phyloP scores from a whole-genome alignment of 2,888 invertebrate species.

The Steinernema hermaphroditum region DNA sequence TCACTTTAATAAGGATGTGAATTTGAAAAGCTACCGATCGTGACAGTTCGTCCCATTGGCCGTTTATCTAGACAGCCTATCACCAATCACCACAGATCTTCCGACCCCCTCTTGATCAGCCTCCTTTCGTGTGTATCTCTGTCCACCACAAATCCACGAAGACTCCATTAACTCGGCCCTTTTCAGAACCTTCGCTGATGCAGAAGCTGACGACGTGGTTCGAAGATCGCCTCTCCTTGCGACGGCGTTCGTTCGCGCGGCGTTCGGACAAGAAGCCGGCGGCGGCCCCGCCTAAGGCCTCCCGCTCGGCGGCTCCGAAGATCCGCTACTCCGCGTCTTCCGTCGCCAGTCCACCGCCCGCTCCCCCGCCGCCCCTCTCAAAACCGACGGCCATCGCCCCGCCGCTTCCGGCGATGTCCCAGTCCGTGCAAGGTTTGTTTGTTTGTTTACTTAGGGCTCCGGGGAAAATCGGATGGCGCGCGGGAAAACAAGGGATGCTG shows the following conservation, averaged over 20 bases:
- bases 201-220: conserved; percentile 45
- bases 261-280: conserved; percentile 15
- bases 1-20: too few species aligned
- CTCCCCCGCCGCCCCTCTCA: neutral
- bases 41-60: too few species aligned
- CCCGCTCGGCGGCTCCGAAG: conserved; percentile 34
- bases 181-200: conserved; percentile 40
- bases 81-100: too few species aligned
- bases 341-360: conserved; percentile 2
- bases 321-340: conserved; percentile 33
- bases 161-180: neutral
- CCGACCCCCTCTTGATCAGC: too few species aligned
- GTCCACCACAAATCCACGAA: too few species aligned
- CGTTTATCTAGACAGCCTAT: too few species aligned
- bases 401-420: conserved; percentile 16
- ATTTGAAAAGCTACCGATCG: too few species aligned
- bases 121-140: too few species aligned
- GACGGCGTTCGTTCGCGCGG: conserved; percentile 29
- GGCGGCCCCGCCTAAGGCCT: conserved; percentile 30
- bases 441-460: neutral
- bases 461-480: too few species aligned
- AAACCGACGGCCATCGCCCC: conserved; percentile 1
- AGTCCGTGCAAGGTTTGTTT: conserved; percentile 19
- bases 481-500: too few species aligned
- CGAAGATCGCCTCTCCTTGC: conserved; percentile 42